phyloP scores from a whole-genome alignment of 2,888 invertebrate genomes.

The Ctenicera cuprea region DNA sequence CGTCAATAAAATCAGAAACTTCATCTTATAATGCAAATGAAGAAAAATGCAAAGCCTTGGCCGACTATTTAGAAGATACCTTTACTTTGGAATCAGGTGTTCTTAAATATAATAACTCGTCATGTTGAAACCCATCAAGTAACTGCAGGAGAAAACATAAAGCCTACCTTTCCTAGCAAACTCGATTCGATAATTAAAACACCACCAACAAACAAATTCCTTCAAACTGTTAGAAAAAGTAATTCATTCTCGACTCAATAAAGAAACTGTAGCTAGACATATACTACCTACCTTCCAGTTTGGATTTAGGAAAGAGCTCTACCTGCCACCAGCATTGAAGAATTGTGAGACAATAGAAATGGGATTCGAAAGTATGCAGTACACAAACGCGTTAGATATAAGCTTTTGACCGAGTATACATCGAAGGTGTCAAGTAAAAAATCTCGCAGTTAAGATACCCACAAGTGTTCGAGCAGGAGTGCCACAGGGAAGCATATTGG shows the following conservation, averaged over 20 bases:
- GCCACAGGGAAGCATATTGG: not conserved
- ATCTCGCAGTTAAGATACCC: not conserved
- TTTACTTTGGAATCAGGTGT: not conserved
- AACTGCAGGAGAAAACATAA: not conserved
- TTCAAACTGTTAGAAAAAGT: constrained; percentile 6
- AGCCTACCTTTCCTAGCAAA: constrained; percentile 16
- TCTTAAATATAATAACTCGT: not conserved
- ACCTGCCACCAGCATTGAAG: too few relatives aligned
- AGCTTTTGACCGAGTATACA: not conserved
- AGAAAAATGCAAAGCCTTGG: constrained; percentile 27
- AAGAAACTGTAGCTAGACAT: not conserved
- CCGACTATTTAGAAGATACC: constrained; percentile 6
- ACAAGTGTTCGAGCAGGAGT: not conserved
- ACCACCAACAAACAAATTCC: constrained; percentile 13
- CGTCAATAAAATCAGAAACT: constrained; percentile 1
- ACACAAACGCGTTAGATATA: not conserved
- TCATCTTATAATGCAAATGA: constrained; percentile 3
- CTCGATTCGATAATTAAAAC: constrained; percentile 3
- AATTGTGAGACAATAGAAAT: too few relatives aligned
- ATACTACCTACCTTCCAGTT: not conserved
- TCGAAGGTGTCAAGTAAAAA: not conserved
- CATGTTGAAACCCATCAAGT: constrained; percentile 2
- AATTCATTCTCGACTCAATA: not conserved
- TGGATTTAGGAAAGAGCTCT: constrained; percentile 7
- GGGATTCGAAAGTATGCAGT: not conserved